Evolutionary conservation across 2,797 vertebrate genomes (phyloP).

Genomic region (Paramormyrops hopkinsi): DNA sequence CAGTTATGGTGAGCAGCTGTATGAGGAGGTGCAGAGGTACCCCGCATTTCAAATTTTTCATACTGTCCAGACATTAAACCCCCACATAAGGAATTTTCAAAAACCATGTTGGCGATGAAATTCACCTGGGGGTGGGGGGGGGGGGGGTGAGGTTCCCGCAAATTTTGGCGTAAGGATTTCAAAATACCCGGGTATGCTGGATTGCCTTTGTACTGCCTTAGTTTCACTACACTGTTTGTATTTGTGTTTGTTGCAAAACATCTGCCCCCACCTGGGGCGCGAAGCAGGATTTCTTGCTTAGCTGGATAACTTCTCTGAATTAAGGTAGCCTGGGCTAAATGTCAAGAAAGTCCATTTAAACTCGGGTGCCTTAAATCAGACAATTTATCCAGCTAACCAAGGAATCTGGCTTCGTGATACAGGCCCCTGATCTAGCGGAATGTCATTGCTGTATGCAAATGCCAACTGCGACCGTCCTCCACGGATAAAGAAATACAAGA

Average conservation of each 20-base stretch:
- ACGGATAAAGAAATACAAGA: not conserved
- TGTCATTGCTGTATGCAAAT: not conserved
- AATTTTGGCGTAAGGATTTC: not conserved
- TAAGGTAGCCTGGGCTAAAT: not conserved
- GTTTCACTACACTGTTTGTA: not conserved
- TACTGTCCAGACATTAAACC: not conserved
- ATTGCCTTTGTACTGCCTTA: not conserved
- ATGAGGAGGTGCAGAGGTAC: not conserved
- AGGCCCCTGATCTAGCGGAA: not conserved
- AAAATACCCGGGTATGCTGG: not conserved
- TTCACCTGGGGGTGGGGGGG: not conserved
- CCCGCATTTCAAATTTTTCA: not conserved
- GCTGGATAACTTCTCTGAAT: not conserved
- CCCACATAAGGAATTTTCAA: not conserved
- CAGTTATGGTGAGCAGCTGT: not conserved
- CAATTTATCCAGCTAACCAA: not conserved
- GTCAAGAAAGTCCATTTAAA: not conserved
- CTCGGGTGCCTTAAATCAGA: not conserved
- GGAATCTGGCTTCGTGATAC: not conserved
- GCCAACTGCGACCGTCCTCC: not conserved
- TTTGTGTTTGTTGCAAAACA: not conserved
- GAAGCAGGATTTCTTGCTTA: not conserved
- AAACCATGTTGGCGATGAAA: not conserved
- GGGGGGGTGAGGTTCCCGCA: not conserved
- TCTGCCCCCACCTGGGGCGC: not conserved